These are phyloP conservation scores for Pyrgilauda ruficollis DNA, from an alignment of 2,113 vertebrate genomes.

Conservation along the genomic window DNA sequence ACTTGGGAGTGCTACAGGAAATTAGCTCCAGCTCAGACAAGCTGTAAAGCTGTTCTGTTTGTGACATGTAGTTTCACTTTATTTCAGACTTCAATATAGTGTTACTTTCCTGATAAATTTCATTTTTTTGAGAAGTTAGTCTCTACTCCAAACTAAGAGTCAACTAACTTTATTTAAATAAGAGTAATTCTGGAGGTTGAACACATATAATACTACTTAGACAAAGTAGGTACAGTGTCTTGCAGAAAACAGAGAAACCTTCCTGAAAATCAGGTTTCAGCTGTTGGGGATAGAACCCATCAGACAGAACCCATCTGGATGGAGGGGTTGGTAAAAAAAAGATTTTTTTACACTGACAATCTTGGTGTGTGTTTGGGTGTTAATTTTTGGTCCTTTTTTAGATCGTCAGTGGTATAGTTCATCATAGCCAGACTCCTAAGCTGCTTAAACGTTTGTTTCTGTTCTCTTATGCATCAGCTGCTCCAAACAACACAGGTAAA, in stretches of 20 bases:
- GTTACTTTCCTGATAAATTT: not conserved
- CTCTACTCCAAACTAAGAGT: not conserved
- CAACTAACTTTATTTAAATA: not conserved
- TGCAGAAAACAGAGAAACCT: not conserved
- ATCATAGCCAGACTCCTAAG: constrained; percentile 83
- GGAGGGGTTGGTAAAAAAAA: not conserved
- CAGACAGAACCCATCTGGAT: not conserved
- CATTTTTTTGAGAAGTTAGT: not conserved
- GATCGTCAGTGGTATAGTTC: constrained; percentile 88
- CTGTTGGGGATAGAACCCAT: not conserved
- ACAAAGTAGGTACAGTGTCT: not conserved
- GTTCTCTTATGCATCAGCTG: constrained; percentile 81
- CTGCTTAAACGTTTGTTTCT: constrained; percentile 86
- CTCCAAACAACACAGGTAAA: constrained; percentile 72
- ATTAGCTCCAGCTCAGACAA: not conserved
- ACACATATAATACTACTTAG: not conserved
- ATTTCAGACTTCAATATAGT: not conserved
- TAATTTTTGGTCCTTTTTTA: constrained; percentile 64
- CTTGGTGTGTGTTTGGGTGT: not conserved
- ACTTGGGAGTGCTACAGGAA: not conserved
- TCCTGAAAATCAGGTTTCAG: not conserved
- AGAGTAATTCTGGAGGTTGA: not conserved
- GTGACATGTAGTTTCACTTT: not conserved
- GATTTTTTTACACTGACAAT: not conserved
- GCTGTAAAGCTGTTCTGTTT: not conserved